Evolutionary conservation across 1,140 invertebrate species (phyloP).

Genomic region (Danaus melanippus): DNA sequence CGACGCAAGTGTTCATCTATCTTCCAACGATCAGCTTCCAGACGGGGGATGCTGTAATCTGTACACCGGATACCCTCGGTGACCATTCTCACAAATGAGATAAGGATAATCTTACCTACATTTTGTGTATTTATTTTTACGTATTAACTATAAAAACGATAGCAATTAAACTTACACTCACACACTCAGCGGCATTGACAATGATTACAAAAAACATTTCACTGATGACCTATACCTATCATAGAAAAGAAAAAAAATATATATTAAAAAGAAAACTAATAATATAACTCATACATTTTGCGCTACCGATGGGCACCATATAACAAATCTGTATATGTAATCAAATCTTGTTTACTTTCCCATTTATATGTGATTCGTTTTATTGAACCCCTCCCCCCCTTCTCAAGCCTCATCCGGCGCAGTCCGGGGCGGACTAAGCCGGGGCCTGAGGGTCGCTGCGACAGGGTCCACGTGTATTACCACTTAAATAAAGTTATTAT

Average conservation of each 20-base stretch:
- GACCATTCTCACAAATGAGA: slow-evolving; percentile 1
- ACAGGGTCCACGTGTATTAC: too few relatives aligned
- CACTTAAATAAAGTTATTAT: too few relatives aligned
- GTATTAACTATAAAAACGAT: too few relatives aligned
- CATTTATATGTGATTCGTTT: slow-evolving; percentile 36
- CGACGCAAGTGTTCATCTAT: too few relatives aligned
- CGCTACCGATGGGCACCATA: background rate
- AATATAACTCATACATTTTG: slow-evolving; percentile 2
- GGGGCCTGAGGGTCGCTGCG: too few relatives aligned
- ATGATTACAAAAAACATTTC: background rate
- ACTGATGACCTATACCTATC: background rate
- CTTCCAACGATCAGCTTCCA: too few relatives aligned
- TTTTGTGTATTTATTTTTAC: background rate
- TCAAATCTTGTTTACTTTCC: slow-evolving; percentile 33
- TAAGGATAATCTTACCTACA: slow-evolving; percentile 4
- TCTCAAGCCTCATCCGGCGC: too few relatives aligned
- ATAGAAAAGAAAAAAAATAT: slow-evolving; percentile 1
- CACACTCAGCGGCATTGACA: too few relatives aligned
- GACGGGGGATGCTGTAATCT: slow-evolving; percentile 19
- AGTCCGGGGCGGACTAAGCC: too few relatives aligned
- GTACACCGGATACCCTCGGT: slow-evolving; percentile 7
- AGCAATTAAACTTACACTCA: too few relatives aligned
- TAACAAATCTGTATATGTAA: background rate
- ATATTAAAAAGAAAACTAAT: background rate
- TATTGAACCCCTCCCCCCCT: slow-evolving; percentile 20